Evolutionary conservation across 2,113 vertebrate species (phyloP), one percentile per base, ranked within the genome.

Genomic region (Periophthalmus modestus): DNA sequence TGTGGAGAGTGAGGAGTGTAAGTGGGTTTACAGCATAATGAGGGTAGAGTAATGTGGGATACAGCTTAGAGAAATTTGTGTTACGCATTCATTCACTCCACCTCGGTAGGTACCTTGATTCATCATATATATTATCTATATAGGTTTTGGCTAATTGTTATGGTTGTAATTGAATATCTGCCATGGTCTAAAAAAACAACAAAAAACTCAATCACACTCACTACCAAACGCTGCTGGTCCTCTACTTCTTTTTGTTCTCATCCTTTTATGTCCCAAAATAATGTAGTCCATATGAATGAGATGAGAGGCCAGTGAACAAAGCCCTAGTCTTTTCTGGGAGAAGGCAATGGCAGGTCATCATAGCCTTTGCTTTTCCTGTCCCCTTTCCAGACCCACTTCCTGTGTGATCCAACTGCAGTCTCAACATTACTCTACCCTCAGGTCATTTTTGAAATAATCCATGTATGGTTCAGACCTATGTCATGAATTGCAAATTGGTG

Each of bases 1-100:
- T 0, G 98, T 98, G 88, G 98, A 98, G 91, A 98, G 95, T 0
- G 96, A 98, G 79, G 98, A 99, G 91, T 98, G 98, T 99, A 90
- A 88, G 98, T 96, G 84, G 19, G 7, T 58, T 50, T 55, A 7
- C 24, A 9, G 23, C 39, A 1, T 33, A 48, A 43, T 74, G 24
- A 43, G 18, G 15, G 24, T 14, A n/a, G 33, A 16, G 34, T 36
- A 10, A 61, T n/a, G 52, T 24, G 50, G 36, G 24, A 10, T 28
- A 67, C n/a, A 6, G 10, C 39, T 65, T 65, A 63, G 62, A 63
- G 16, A 59, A 28, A 15, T 12, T 2, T 34, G 23, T 33, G 2
- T 28, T 34, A 34, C 28, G 2, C 28, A 34, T 24, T 59, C 10
- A 14, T 59, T 24, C 28, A 33, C 6, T 14, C 14, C 23, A 24